A percentile compares a stretch with the other conserved stretches of the same genome.
Conservation (phyloP, 2,113 vertebrate species). For the Tilapia sparmanii region DNA sequence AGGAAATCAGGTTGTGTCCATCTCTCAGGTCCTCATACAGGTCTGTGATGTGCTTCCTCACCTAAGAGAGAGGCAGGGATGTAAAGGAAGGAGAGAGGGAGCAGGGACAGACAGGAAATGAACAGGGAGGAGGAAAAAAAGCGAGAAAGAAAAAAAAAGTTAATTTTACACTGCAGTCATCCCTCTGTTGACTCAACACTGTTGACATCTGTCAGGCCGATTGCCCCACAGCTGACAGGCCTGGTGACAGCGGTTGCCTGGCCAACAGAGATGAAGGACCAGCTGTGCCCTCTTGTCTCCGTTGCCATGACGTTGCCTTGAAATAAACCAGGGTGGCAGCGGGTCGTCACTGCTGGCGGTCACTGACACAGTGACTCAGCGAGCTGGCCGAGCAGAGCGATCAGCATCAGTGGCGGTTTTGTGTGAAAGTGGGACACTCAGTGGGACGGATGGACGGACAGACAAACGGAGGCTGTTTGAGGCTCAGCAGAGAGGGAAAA, state of each 20-base stretch:
- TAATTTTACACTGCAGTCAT: not conserved
- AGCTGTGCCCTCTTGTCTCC: constrained; percentile 20
- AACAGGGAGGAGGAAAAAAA: accelerated
- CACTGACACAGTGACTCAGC: constrained; percentile 18
- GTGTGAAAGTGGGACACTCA: not conserved
- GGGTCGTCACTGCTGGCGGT: not conserved
- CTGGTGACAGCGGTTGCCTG: not conserved
- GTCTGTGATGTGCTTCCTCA: constrained; percentile 88
- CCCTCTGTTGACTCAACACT: not conserved
- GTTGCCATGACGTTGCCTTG: constrained; percentile 9
- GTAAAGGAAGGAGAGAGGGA: not conserved
- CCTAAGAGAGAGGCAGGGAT: constrained; percentile 61
- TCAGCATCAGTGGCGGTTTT: not conserved
- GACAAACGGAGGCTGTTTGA: not conserved
- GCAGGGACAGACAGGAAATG: not conserved
- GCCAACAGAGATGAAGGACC: not conserved
- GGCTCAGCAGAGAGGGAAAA: not conserved
- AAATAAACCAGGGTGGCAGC: not conserved
- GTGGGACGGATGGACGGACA: not conserved
- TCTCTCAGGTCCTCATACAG: constrained; percentile 84
- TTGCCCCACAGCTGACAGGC: not conserved
- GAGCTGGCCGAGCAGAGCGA: not conserved
- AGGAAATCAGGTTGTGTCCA: constrained; percentile 94
- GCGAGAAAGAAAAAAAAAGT: not conserved
- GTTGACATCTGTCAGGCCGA: not conserved